Base-by-base conservation (phyloP, 2,113 vertebrate genomes). In the Tachycineta bicolor region DNA sequence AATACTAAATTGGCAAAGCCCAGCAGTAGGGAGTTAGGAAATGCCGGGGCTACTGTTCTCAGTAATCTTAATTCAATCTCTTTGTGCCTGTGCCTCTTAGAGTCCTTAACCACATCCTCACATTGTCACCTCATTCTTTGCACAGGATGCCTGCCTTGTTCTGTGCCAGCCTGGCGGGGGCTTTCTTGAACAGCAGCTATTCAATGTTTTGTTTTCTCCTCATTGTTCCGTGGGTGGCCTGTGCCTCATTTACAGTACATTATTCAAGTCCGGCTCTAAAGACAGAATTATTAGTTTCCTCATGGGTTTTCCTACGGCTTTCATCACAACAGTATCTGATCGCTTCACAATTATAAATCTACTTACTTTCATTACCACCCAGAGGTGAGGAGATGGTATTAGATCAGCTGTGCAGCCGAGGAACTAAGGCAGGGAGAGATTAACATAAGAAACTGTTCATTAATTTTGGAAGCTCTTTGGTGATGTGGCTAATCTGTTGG, bases 271-370 rank as follows among this genome's bases (percentile, higher is more conserved):
- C 65, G 60, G 46, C 79, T 96, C 96, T 91, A 96, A 95, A 92
- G 96, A 78, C 73, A 91, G 86, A 96, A 89, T 97, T 96, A 96
- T 96, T 96, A 84, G 91, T 93, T 96, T 96, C 90, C 90, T 95
- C 85, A n/a, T 95, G 88, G 88, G 64, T 68, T 96, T 94, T 95
- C 69, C 86, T 96, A 73, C 89, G 83, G 80, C 92, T 95, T 93
- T 94, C 90, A 94, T 89, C 92, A 90, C 76, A 82, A 79, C 73
- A 39, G 77, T 93, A 96, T 79, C 92, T 78, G 85, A 96, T 94
- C n/a, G 24, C 80, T 92, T 87, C 90, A 90, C 76, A 94, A 75
- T 89, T 91, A 92, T 67, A 94, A 88, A 94, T 90, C 80, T 88
- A 77, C 76, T 91, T 93, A 81, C 67, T 94, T 90, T 87, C 80